Evolutionary conservation across 2,113 vertebrate species (phyloP), one percentile per base, ranked within the genome.

Genomic region (Etia nguti): DNA sequence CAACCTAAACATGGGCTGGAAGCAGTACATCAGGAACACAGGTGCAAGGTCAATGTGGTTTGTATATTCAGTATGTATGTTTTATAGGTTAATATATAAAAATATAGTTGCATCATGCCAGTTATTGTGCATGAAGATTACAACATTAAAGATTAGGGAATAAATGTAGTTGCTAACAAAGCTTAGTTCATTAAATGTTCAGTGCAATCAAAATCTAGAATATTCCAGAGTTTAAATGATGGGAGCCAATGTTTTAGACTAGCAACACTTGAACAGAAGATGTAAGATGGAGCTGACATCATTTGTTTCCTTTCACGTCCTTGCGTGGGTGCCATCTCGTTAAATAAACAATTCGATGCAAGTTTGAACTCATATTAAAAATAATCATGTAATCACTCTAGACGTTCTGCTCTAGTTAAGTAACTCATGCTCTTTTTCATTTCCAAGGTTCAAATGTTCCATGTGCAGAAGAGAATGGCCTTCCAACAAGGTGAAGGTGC

Each of bases 391-490:
- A 46, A 46, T 46, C 8, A 16, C 38, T 48, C 15, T 18, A 50
- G 70, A 75, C 54, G 55, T 18, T 7, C 34, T 2, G 6, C 12
- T 41, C 7, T 50, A 4, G 59, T 50, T 26, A 38, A 62, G 15
- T n/a, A n/a, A 57, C 24, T 2, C 34, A 3, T n/a, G 5, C 6
- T 24, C 41, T 31, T 0, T 65, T 15, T 80, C 48, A 31, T 79
- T 60, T 55, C 65, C 2, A 88, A 97, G 97, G 89, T 98, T 98
- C 90, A 80, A 18, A 48, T 98, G 97, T 86, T 96, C 95, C 31
- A 57, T 41, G 59, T 98, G 97, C 90, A 86, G 59, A 70, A 94
- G 88, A 10, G 3, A 3, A 4, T 98, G 97, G 97, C 95, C 96
- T 38, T 98, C 96, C 0, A 94, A 96, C 80, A 89, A 84, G 38